Percentiles rank a stretch among this genome's conserved stretches.
These are phyloP conservation scores for Temnothorax unifasciatus DNA, from an alignment of 2,888 invertebrate genomes.

Conservation along the genomic window DNA sequence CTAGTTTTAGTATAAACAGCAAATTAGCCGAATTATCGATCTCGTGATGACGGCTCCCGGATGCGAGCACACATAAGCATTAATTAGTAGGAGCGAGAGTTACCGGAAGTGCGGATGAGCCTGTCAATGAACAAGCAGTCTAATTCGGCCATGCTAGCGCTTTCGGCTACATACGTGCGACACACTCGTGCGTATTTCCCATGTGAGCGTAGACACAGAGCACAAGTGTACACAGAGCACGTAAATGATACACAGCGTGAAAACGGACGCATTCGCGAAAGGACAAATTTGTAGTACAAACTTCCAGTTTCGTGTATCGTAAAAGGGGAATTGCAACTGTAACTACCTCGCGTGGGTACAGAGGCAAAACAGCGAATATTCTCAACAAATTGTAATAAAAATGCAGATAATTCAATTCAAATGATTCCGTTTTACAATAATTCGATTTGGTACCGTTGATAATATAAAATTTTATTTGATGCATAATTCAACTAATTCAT, in stretches of 20 bases:
- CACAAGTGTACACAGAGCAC: constrained; percentile 45
- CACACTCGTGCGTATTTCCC: constrained; percentile 69
- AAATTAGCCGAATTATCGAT: constrained; percentile 54
- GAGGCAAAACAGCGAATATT: neutral
- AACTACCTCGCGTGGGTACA: neutral
- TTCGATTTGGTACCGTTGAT: neutral
- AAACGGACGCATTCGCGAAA: constrained; percentile 49
- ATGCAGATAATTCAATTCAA: constrained; percentile 10
- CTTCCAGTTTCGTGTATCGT: constrained; percentile 35
- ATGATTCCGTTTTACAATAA: neutral
- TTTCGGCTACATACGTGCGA: constrained; percentile 57
- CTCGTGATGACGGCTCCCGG: constrained; percentile 41
- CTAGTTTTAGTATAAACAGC: constrained; percentile 37
- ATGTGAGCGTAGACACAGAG: constrained; percentile 58
- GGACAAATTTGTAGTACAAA: constrained; percentile 53
- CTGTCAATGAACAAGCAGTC: constrained; percentile 57
- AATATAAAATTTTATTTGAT: neutral
- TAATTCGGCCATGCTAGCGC: constrained; percentile 64
- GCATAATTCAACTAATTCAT: neutral
- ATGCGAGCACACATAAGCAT: constrained; percentile 46
- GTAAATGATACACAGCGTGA: constrained; percentile 53
- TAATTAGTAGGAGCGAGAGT: constrained; percentile 69
- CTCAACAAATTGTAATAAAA: constrained; percentile 21
- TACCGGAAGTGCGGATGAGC: constrained; percentile 63
- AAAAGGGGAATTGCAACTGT: constrained; percentile 37